Evolutionary conservation across 2,113 vertebrate species (phyloP).

Genomic region (Thymallus thymallus): DNA sequence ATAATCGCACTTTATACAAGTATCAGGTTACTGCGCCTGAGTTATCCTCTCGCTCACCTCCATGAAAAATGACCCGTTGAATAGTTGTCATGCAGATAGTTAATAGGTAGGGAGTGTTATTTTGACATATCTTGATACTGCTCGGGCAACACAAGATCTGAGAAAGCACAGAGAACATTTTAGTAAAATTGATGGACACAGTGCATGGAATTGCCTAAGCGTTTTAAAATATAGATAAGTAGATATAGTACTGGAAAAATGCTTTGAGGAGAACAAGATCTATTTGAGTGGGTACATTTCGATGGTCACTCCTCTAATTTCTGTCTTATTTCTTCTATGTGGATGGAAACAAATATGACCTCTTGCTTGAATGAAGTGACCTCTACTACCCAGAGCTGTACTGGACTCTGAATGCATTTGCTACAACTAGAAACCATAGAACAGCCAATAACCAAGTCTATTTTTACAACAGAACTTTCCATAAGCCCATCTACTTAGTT

Average conservation of each 20-base stretch:
- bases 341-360: background rate
- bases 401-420: too few relatives aligned
- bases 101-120: background rate
- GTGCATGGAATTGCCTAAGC: background rate
- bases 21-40: background rate
- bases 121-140: background rate
- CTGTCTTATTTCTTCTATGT: background rate
- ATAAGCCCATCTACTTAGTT: background rate
- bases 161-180: background rate
- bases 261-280: too few relatives aligned
- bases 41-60: background rate
- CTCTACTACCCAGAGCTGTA: too few relatives aligned
- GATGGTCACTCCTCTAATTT: too few relatives aligned
- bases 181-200: background rate
- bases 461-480: background rate
- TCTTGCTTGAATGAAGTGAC: background rate
- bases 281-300: too few relatives aligned
- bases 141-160: background rate
- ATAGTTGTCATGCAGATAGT: background rate
- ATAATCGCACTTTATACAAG: background rate
- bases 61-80: background rate
- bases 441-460: background rate
- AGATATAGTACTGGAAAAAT: too few relatives aligned
- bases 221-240: background rate
- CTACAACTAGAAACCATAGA: background rate